These are phyloP conservation scores for Hirudinaria manillensis DNA, from an alignment of 2,888 invertebrate genomes.

Conservation along the genomic window DNA sequence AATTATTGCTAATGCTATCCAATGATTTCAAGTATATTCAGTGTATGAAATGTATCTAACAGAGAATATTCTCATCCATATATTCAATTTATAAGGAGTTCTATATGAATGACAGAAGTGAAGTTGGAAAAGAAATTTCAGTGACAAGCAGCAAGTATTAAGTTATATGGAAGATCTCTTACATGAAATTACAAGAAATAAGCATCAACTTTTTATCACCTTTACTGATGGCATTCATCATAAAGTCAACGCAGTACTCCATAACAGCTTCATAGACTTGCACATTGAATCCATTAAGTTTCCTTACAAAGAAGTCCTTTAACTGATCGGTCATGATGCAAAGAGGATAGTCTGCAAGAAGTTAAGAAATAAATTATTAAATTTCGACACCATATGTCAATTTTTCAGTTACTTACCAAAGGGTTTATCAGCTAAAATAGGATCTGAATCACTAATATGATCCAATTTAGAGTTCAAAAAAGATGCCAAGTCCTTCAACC, in stretches of 20 bases:
- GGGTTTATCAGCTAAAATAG: slow-evolving; percentile 46
- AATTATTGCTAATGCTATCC: not conserved
- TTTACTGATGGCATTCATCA: slow-evolving; percentile 48
- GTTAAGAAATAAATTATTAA: not conserved
- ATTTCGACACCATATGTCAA: not conserved
- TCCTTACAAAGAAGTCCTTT: slow-evolving; percentile 44
- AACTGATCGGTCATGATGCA: slow-evolving; percentile 44
- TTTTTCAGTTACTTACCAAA: slow-evolving; percentile 41
- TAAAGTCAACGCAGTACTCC: slow-evolving; percentile 49
- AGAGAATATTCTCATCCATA: no score
- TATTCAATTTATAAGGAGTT: no score
- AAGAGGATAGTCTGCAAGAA: slow-evolving; percentile 45
- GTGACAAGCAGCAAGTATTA: no score
- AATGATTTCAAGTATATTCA: no score
- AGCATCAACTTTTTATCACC: slow-evolving; percentile 39
- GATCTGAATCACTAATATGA: slow-evolving; percentile 45
- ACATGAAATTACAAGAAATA: no score
- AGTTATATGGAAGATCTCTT: no score
- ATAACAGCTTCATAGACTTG: slow-evolving; percentile 46
- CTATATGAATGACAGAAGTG: no score
- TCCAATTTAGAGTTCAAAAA: slow-evolving; percentile 50
- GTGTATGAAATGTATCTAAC: no score
- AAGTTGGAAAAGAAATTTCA: no score
- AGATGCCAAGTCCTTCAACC: slow-evolving; percentile 54
- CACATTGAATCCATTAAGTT: slow-evolving; percentile 44